phyloP scores from a whole-genome alignment of 2,888 invertebrate genomes.

The Hartigia nigra region DNA sequence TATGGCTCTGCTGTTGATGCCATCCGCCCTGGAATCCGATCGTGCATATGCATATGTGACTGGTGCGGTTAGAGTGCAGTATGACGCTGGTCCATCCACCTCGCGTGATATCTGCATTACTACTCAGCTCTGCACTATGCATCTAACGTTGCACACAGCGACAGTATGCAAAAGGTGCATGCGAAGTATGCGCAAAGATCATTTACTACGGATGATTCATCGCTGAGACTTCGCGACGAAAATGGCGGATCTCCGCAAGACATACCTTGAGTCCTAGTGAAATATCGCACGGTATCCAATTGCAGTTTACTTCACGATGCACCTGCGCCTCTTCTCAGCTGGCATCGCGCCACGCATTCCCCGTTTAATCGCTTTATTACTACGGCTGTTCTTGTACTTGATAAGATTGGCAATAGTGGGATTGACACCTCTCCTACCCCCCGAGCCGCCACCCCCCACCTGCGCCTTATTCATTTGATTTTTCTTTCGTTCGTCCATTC shows the following conservation, averaged over 20 bases:
- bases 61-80: background rate
- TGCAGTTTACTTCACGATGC: constrained; percentile 31
- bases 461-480: background rate
- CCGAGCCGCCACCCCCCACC: constrained; percentile 12
- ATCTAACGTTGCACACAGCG: constrained; percentile 16
- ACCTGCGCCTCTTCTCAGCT: constrained; percentile 38
- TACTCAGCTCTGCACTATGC: background rate
- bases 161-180: constrained; percentile 18
- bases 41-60: constrained; percentile 7
- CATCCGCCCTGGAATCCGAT: constrained; percentile 29
- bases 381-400: background rate
- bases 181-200: constrained; percentile 23
- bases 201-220: constrained; percentile 44
- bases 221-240: constrained; percentile 21
- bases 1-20: constrained; percentile 19
- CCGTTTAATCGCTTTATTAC: constrained; percentile 27
- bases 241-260: constrained; percentile 23
- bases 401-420: constrained; percentile 7
- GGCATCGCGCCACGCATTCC: constrained; percentile 41
- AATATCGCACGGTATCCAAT: constrained; percentile 51
- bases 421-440: constrained; percentile 10
- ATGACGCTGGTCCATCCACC: background rate
- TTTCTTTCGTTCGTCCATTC: constrained; percentile 28
- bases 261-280: constrained; percentile 26
- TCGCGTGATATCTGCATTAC: background rate